Base-by-base conservation (phyloP, 1,140 invertebrate species). In the Aethina tumida region DNA sequence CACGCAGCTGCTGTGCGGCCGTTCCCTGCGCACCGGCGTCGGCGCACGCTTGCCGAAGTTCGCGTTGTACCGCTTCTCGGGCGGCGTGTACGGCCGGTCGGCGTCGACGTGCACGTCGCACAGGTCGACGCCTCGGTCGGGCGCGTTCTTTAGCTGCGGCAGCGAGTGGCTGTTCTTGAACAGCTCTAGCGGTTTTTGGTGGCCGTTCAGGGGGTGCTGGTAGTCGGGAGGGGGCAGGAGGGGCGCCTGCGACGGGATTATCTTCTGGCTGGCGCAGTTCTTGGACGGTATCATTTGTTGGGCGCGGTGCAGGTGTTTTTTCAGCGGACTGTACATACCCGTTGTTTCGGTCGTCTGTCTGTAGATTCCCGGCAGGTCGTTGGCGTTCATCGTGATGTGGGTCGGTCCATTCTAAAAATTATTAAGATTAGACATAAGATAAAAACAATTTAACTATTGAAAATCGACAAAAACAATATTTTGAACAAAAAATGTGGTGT, bases 241-340 rank as follows among this genome's bases (percentile, higher is more conserved):
- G 10, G 46, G 45, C 14, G 45, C 41, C 13, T 50, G 47, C 9
- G 51, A 44, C 8, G 53, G 51, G 35, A 55, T 49, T 15, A 57
- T 46, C 44, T 54, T 57, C 33, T 51, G 45, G 24, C 45, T 50
- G 43, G 53, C 47, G 46, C 53, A 54, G 39, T 56, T 50, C 40
- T 49, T 56, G 47, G 56, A 53, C 45, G 55, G 55, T 31, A 53
- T 50, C 9, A 55, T 52, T 39, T 56, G 48, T 35, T 53, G 50
- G 29, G 52, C 51, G 34, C 44, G 45, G 13, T 46, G 43, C 9
- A 49, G 31, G 34, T 52, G 52, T 26, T 50, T 57, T 43, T 53
- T 50, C 16, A 53, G 36, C 2, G 55, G 55, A 43, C 51, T 52
- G 51, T 60, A 60, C 59, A 47, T 60, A 62, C 59, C 59, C 41